A percentile compares a stretch with the other conserved stretches of the same genome.
Evolutionary conservation across 1,140 invertebrate species (phyloP).

Genomic region (Zaprionus camerounensis): DNA sequence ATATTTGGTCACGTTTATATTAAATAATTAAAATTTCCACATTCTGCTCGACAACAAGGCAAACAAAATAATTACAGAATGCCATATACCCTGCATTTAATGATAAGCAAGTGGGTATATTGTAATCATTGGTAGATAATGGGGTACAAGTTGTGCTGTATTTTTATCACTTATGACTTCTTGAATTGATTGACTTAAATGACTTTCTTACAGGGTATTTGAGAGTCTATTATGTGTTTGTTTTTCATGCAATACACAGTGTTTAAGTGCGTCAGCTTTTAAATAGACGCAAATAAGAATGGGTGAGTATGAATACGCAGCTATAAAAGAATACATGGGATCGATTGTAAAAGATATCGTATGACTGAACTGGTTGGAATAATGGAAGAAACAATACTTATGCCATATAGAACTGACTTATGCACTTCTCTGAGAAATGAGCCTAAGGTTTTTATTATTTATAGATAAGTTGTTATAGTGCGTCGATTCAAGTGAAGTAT

Average conservation of each 20-base stretch:
- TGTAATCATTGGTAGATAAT: background rate
- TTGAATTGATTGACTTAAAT: too few species aligned
- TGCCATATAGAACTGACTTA: too few species aligned
- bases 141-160: background rate
- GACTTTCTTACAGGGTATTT: background rate
- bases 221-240: background rate
- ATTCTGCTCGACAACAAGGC: conserved; percentile 12
- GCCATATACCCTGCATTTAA: background rate
- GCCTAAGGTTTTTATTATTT: too few species aligned
- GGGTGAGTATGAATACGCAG: too few species aligned
- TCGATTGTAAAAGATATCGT: too few species aligned
- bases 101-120: background rate
- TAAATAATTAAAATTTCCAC: conserved; percentile 63
- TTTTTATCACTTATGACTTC: background rate
- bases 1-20: conserved; percentile 56
- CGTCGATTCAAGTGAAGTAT: too few species aligned
- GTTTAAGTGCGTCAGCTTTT: background rate
- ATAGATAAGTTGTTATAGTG: too few species aligned
- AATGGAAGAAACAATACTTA: too few species aligned
- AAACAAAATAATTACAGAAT: conserved; percentile 31
- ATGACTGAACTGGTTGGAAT: too few species aligned
- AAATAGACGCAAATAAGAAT: too few species aligned
- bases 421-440: too few species aligned
- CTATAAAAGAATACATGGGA: too few species aligned
- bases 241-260: background rate